A percentile compares a stretch with the other conserved stretches of the same genome.
phyloP scores from a whole-genome alignment of 2,888 invertebrate genomes.

The Caenorhabditis zanzibari region DNA sequence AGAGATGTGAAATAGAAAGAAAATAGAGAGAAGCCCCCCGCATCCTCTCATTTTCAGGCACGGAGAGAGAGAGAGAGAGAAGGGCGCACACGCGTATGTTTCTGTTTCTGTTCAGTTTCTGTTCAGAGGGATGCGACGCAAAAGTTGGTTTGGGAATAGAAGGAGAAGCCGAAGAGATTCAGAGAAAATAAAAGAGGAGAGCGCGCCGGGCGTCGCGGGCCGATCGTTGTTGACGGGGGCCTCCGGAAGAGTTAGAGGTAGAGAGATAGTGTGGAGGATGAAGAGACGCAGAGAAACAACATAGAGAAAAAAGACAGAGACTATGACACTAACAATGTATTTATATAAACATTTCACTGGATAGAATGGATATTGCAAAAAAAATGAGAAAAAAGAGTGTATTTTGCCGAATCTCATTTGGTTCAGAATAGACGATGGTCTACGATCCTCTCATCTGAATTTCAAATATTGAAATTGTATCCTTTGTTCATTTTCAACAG shows the following conservation, averaged over 20 bases:
- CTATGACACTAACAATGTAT: slow-evolving; percentile 51
- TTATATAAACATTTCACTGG: slow-evolving; percentile 53
- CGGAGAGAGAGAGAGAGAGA: slow-evolving; percentile 6
- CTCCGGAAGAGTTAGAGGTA: slow-evolving; percentile 39
- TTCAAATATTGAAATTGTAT: slow-evolving; percentile 13
- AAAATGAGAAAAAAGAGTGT: slow-evolving; percentile 4
- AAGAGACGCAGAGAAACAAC: slow-evolving; percentile 36
- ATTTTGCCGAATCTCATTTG: slow-evolving; percentile 2
- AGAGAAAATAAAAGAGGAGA: slow-evolving; percentile 8
- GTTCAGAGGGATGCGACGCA: slow-evolving; percentile 32
- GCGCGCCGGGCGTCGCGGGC: slow-evolving; percentile 13
- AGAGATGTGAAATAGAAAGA: neutral
- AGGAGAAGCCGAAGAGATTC: slow-evolving; percentile 8
- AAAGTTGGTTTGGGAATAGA: slow-evolving; percentile 15
- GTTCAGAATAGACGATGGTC: neutral
- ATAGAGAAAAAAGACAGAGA: slow-evolving; percentile 30
- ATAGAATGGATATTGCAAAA: slow-evolving; percentile 23
- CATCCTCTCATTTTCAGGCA: slow-evolving; percentile 52
- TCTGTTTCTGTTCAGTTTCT: slow-evolving; percentile 51
- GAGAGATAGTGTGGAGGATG: slow-evolving; percentile 23
- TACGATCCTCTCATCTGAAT: slow-evolving; percentile 6
- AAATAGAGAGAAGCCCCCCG: slow-evolving; percentile 40
- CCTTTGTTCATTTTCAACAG: neutral
- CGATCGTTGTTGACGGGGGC: slow-evolving; percentile 26
- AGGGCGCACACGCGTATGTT: slow-evolving; percentile 44